Base-by-base conservation (phyloP, 2,888 invertebrate genomes). In the Mechanitis mazaeus region DNA sequence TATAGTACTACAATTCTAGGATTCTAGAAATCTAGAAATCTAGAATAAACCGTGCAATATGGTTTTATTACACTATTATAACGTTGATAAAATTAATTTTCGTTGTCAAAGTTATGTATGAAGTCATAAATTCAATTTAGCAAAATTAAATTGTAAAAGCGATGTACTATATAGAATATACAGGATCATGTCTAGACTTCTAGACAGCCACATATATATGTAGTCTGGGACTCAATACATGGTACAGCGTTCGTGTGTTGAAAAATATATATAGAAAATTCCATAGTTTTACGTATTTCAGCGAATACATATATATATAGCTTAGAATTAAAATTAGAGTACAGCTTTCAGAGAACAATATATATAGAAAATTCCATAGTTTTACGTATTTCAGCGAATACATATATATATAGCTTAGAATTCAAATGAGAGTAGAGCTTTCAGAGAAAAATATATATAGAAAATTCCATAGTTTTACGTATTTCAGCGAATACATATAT, bases 141-240 rank as follows among this genome's bases (percentile, higher is more conserved):
- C 28, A 31, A 11, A 50, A 11, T 9, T 9, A 50, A 11, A 31
- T 50, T 50, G 50, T 31, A 31, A 28, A 20, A 6, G 6, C 20
- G 6, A 47, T 47, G 47, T 35, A 20, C 20, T 50, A 31, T 9
- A 50, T 11, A 31, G 6, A 31, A 11, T 50, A 50, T 60, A 57
- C 55, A 60, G 59, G 64, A 54, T 60, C 64, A 55, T 53, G 72
- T 72, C 72, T 71, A 71, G 72, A 70, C 70, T 66, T 54, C 66
- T 70, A 70, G 69, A 68, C 72, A 64, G 20, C 20, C 20, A 20
- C 0, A 55, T 60, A 62, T 59, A 58, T 47, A 59, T 56, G 57
- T 54, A 45, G 46, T 55, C 62, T 46, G 42, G 47, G 59, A 47
- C 58, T 50, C 42, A 9, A 42, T 59, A 58, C 58, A 58, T 55